A percentile compares a stretch with the other conserved stretches of the same genome.
These are phyloP conservation scores for Gobius niger DNA, from an alignment of 2,113 vertebrate species.

Conservation along the genomic window DNA sequence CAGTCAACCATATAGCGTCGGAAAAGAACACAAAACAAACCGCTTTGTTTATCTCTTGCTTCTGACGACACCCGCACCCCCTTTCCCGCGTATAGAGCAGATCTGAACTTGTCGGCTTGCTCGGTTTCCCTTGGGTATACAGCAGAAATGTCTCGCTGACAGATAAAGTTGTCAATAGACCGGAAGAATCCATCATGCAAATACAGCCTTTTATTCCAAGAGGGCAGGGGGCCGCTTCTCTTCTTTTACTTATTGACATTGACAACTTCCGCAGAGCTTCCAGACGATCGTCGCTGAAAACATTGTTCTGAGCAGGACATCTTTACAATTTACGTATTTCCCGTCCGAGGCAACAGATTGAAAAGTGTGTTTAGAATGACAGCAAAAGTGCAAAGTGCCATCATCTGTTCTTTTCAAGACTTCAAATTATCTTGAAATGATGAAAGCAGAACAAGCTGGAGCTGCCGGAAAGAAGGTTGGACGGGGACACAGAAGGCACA, in stretches of 20 bases:
- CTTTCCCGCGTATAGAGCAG: neutral
- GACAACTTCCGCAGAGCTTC: slow-evolving; percentile 33
- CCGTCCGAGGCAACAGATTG: neutral
- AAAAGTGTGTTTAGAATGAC: neutral
- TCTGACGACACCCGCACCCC: slow-evolving; percentile 13
- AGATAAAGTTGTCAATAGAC: slow-evolving; percentile 54
- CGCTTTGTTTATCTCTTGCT: slow-evolving; percentile 33
- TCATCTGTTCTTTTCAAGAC: neutral
- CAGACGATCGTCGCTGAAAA: slow-evolving; percentile 34
- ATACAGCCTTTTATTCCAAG: slow-evolving; percentile 25
- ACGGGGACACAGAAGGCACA: neutral
- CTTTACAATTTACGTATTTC: slow-evolving; percentile 23
- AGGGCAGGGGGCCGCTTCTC: slow-evolving; percentile 11
- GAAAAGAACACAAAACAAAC: slow-evolving; percentile 21
- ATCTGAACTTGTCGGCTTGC: slow-evolving; percentile 10
- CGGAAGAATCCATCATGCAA: slow-evolving; percentile 53
- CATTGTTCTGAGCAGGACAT: slow-evolving; percentile 29
- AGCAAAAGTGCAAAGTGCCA: neutral
- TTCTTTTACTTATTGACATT: slow-evolving; percentile 37
- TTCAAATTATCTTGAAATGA: neutral
- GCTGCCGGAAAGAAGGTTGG: neutral
- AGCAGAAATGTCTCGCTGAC: slow-evolving; percentile 48
- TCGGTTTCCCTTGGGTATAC: slow-evolving; percentile 25
- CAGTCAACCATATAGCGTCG: slow-evolving; percentile 7
- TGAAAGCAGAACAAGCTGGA: neutral